phyloP scores from a whole-genome alignment of 1,140 invertebrate genomes.

The Gryon sp. region DNA sequence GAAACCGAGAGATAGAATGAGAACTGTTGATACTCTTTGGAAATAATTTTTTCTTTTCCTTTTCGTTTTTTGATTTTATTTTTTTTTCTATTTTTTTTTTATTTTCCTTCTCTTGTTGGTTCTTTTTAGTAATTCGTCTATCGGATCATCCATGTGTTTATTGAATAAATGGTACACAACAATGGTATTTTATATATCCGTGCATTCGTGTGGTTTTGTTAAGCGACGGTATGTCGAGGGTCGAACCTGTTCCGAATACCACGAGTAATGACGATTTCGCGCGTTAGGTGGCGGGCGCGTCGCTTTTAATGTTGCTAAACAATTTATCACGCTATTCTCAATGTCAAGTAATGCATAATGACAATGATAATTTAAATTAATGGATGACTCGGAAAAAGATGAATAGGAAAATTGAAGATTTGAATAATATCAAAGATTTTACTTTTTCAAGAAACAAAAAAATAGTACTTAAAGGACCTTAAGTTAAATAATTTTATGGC shows the following conservation, averaged over 20 bases:
- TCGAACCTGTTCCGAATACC: conserved; percentile 74
- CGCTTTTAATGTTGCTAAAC: conserved; percentile 23
- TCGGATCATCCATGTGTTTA: conserved; percentile 35
- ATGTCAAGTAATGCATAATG: conserved; percentile 6
- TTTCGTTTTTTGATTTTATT: too few relatives aligned
- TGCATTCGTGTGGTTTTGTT: conserved; percentile 64
- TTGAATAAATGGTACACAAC: conserved; percentile 58
- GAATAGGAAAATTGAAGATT: too few relatives aligned
- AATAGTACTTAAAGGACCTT: too few relatives aligned
- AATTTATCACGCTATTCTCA: conserved; percentile 12
- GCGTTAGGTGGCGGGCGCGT: conserved; percentile 58
- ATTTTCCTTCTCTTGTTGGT: too few relatives aligned
- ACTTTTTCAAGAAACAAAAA: too few relatives aligned
- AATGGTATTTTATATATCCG: conserved; percentile 51
- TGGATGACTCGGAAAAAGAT: too few relatives aligned
- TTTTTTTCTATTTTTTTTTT: too few relatives aligned
- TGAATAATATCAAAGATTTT: too few relatives aligned
- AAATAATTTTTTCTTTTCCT: conserved; percentile 20
- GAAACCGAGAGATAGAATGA: too few relatives aligned
- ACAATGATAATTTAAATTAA: too few relatives aligned
- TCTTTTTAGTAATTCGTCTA: too few relatives aligned
- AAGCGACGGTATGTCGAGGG: conserved; percentile 68
- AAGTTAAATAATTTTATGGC: too few relatives aligned
- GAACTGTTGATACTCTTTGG: conserved; percentile 3
- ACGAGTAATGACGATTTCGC: conserved; percentile 32